These are phyloP conservation scores for Seira sanloemensis DNA, from an alignment of 2,888 invertebrate species.

Conservation along the genomic window DNA sequence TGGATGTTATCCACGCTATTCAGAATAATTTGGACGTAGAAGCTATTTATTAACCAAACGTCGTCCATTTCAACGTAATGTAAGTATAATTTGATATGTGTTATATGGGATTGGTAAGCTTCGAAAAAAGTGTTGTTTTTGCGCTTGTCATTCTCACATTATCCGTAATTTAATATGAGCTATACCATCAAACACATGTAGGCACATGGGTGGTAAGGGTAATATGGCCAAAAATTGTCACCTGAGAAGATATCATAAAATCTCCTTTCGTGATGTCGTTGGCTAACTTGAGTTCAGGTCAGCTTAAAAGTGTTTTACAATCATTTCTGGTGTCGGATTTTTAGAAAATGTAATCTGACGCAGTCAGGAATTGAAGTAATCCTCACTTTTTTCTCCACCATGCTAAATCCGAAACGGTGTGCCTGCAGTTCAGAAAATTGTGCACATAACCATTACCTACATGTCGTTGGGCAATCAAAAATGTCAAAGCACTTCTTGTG, in stretches of 20 bases:
- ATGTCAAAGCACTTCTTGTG: no score
- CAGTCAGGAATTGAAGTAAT: no score
- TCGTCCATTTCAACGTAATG: neutral
- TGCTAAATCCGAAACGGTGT: no score
- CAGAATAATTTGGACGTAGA: neutral
- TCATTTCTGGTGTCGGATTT: no score
- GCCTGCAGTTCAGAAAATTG: no score
- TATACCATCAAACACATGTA: slow-evolving; percentile 8
- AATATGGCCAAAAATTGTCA: neutral
- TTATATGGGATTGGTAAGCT: neutral
- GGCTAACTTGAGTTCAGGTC: no score
- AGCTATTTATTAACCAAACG: neutral
- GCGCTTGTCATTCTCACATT: slow-evolving; percentile 14
- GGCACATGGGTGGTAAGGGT: neutral
- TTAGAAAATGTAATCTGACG: no score
- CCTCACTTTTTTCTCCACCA: no score
- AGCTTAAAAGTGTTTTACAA: no score
- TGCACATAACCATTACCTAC: no score
- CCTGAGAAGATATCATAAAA: neutral
- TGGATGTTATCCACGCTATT: slow-evolving; percentile 37
- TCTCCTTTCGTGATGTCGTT: neutral
- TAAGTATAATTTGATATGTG: neutral
- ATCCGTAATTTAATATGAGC: slow-evolving; percentile 32
- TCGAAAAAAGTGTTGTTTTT: slow-evolving; percentile 7
- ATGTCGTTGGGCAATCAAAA: no score